phyloP scores from a whole-genome alignment of 2,888 invertebrate genomes.

The Lysandra bellargus region DNA sequence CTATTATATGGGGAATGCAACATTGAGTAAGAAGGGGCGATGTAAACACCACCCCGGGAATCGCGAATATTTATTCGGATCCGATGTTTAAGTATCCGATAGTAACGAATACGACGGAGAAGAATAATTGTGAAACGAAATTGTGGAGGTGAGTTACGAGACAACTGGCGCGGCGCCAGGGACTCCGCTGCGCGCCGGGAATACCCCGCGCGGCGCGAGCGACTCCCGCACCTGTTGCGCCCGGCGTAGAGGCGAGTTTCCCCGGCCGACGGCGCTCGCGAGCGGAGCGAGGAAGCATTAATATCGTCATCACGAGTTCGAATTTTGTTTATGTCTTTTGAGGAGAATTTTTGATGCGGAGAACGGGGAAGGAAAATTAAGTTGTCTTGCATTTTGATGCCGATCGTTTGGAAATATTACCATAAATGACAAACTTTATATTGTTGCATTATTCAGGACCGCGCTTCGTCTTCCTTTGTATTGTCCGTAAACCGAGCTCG shows the following conservation, averaged over 20 bases:
- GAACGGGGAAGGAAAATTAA: slow-evolving; percentile 31
- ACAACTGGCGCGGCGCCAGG: slow-evolving; percentile 27
- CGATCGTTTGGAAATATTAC: slow-evolving; percentile 20
- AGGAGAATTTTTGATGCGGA: slow-evolving; percentile 26
- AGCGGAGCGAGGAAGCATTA: slow-evolving; percentile 22
- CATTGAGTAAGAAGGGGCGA: neutral
- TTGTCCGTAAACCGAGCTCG: neutral
- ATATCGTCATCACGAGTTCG: slow-evolving; percentile 34
- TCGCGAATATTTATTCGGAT: slow-evolving; percentile 4
- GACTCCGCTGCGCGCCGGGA: slow-evolving; percentile 4
- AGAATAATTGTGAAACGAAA: slow-evolving; percentile 25
- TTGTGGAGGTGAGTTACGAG: slow-evolving; percentile 28
- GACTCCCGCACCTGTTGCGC: slow-evolving; percentile 10
- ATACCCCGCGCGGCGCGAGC: neutral
- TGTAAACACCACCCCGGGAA: neutral
- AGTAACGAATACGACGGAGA: slow-evolving; percentile 15
- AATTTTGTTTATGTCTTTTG: slow-evolving; percentile 32
- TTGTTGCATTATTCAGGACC: slow-evolving; percentile 16
- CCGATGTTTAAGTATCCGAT: slow-evolving; percentile 22
- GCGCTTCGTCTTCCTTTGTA: neutral
- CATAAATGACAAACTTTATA: slow-evolving; percentile 25
- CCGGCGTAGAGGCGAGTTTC: slow-evolving; percentile 13
- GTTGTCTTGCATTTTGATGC: slow-evolving; percentile 27
- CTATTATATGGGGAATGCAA: neutral
- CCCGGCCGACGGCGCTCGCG: neutral